These are phyloP conservation scores for Schizopygopsis pylzovi DNA, from an alignment of 2,797 vertebrate genomes.

Conservation along the genomic window DNA sequence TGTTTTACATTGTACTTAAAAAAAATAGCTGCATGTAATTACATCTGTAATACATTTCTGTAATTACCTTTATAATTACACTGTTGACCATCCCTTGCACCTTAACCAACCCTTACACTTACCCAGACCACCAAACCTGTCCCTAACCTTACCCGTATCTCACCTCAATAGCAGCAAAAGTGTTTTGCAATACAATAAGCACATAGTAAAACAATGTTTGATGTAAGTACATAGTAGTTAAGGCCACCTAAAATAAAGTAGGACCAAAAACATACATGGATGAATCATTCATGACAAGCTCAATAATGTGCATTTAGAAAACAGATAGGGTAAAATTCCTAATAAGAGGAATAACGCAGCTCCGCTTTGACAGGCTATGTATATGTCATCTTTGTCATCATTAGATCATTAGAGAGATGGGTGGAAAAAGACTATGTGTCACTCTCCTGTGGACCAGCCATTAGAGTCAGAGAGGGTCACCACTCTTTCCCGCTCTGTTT, in stretches of 20 bases:
- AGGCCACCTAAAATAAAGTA: neutral
- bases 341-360: neutral
- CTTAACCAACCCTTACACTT: neutral
- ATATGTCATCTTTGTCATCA: slow-evolving; percentile 46
- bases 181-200: neutral
- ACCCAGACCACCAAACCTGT: neutral
- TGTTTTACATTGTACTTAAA: neutral
- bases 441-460: slow-evolving; percentile 51
- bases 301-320: neutral
- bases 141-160: neutral
- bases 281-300: neutral
- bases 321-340: neutral
- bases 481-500: slow-evolving; percentile 62
- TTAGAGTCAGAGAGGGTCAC: slow-evolving; percentile 59
- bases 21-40: neutral
- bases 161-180: neutral
- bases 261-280: neutral
- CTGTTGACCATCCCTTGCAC: neutral
- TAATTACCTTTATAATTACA: neutral
- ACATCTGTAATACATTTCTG: neutral
- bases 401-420: slow-evolving; percentile 65
- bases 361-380: slow-evolving; percentile 22
- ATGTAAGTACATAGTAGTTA: neutral
- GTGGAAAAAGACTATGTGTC: slow-evolving; percentile 48
- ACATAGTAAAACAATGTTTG: neutral